These are phyloP conservation scores for Unio pictorum DNA, from an alignment of 2,888 invertebrate genomes.

Conservation along the genomic window DNA sequence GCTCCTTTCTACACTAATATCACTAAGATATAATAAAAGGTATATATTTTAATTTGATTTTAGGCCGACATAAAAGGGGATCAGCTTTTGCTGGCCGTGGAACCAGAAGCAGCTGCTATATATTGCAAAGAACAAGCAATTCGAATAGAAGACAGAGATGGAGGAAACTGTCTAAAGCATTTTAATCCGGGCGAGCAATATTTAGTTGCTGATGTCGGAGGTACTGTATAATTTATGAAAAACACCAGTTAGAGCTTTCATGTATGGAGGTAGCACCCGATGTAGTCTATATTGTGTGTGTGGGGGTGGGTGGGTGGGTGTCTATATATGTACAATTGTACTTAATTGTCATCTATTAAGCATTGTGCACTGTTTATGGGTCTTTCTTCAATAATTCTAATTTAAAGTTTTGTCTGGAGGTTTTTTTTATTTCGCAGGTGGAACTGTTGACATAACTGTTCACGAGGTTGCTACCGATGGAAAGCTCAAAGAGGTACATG, in stretches of 20 bases:
- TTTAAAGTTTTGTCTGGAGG: no score
- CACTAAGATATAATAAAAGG: no score
- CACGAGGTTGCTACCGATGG: constrained; percentile 26
- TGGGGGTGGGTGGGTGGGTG: no score
- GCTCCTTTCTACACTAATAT: no score
- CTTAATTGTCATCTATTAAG: no score
- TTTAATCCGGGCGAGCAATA: constrained; percentile 33
- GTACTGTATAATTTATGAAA: neutral
- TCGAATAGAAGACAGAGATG: constrained; percentile 13
- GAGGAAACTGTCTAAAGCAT: constrained; percentile 20
- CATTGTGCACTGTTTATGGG: no score
- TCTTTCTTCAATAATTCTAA: no score
- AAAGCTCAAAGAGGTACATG: constrained; percentile 22
- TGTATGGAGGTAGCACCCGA: no score
- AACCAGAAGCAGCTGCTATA: constrained; percentile 30
- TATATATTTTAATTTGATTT: neutral
- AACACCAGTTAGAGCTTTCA: no score
- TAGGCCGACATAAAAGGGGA: constrained; percentile 29
- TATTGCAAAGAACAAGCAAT: constrained; percentile 30
- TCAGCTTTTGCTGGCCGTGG: constrained; percentile 20
- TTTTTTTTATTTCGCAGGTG: constrained; percentile 10
- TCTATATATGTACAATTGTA: no score
- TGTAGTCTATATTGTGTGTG: no score
- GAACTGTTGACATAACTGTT: constrained; percentile 29
- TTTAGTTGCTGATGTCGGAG: constrained; percentile 27